Percentiles rank a stretch among this genome's conserved stretches.
phyloP scores from a whole-genome alignment of 1,140 invertebrate species.

The Dreissena rostriformis region DNA sequence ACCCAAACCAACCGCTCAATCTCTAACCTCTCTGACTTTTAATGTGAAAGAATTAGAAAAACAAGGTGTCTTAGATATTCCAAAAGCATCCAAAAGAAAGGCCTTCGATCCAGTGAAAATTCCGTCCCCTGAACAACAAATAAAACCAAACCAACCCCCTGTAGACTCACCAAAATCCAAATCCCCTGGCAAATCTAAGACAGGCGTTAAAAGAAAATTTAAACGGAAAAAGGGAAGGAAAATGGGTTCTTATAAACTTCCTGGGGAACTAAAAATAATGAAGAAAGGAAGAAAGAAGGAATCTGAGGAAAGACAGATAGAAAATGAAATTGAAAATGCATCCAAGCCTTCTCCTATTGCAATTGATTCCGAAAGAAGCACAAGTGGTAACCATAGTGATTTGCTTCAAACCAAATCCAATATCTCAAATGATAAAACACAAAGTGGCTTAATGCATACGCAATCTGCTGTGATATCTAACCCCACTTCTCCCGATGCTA shows the following conservation, averaged over 20 bases:
- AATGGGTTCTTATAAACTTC: conserved; percentile 29
- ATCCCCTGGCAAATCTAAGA: conserved; percentile 36
- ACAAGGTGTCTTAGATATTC: conserved; percentile 48
- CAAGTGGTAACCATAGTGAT: not conserved
- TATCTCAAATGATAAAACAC: not conserved
- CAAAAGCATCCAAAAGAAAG: conserved; percentile 46
- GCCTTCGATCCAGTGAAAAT: conserved; percentile 53
- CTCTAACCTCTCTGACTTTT: conserved; percentile 43
- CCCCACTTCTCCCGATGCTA: too few relatives aligned
- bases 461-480: too few relatives aligned
- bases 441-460: too few relatives aligned
- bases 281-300: conserved; percentile 27
- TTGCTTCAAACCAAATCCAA: not conserved
- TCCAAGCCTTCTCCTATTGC: too few relatives aligned
- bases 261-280: conserved; percentile 32
- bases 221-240: conserved; percentile 25
- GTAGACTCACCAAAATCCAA: conserved; percentile 20
- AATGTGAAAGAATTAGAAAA: conserved; percentile 56
- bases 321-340: not conserved
- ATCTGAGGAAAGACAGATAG: conserved; percentile 44
- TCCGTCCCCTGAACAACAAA: conserved; percentile 26
- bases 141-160: conserved; percentile 2
- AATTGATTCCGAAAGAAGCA: too few relatives aligned
- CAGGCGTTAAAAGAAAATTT: conserved; percentile 34
- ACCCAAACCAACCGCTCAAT: not conserved